Conservation (phyloP, 2,797 vertebrate species). For the Melanotaenia pygmaea region DNA sequence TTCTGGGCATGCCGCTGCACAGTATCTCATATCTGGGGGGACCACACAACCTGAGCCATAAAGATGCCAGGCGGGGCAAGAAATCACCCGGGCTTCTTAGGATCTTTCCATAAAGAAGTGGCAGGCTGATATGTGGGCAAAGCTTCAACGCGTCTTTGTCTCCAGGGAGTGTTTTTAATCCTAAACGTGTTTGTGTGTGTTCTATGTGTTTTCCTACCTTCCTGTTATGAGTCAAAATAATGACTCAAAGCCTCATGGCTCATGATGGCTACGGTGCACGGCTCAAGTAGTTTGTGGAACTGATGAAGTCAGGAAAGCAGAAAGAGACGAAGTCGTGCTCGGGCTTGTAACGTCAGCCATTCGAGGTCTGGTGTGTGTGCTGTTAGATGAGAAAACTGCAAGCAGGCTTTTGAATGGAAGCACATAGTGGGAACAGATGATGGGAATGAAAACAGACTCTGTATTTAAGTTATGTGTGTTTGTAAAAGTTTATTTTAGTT, state of each 20-base stretch:
- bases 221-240: slow-evolving; percentile 36
- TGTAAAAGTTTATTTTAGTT: slow-evolving; percentile 46
- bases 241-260: slow-evolving; percentile 44
- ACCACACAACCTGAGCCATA: slow-evolving; percentile 45
- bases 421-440: slow-evolving; percentile 11
- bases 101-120: slow-evolving; percentile 34
- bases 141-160: slow-evolving; percentile 44
- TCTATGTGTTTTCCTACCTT: slow-evolving; percentile 12
- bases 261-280: slow-evolving; percentile 29
- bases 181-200: slow-evolving; percentile 22
- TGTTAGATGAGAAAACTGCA: slow-evolving; percentile 60
- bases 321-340: slow-evolving; percentile 41
- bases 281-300: slow-evolving; percentile 42
- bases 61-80: slow-evolving; percentile 56
- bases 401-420: slow-evolving; percentile 32
- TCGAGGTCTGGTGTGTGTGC: slow-evolving; percentile 45
- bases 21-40: slow-evolving; percentile 53
- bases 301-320: slow-evolving; percentile 17
- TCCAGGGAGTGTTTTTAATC: slow-evolving; percentile 20
- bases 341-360: slow-evolving; percentile 61
- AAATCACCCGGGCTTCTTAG: slow-evolving; percentile 52
- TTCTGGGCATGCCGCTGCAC: slow-evolving; percentile 44
- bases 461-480: slow-evolving; percentile 42
- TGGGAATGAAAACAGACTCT: slow-evolving; percentile 5
- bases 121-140: slow-evolving; percentile 26